Base-by-base conservation (phyloP, 2,113 vertebrate genomes). In the Rhinopithecus roxellana region DNA sequence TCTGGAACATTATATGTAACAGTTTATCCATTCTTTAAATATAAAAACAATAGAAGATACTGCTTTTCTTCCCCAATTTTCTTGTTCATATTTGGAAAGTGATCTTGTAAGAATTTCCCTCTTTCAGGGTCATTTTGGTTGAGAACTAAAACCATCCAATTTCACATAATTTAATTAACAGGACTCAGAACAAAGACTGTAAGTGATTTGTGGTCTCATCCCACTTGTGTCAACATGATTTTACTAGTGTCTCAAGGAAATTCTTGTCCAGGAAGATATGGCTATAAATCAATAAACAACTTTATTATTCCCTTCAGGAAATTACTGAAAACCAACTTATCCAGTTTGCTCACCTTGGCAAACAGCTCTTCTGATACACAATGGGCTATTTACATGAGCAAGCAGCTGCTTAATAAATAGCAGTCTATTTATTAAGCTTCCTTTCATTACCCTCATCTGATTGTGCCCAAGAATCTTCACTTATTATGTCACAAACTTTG, bases 241-340 rank as follows among this genome's bases (percentile, higher is more conserved):
- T 95, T 50, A 48, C 70, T 95, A 12, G 48, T 82, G 52, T 64
- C 87, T 90, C 32, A 90, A 77, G 59, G 89, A 81, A 84, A 84
- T 77, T 67, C 30, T 90, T 90, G 5, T 10, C 22, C 8, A 48
- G 38, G 40, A 89, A 93, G 64, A 52, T 88, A 94, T 89, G 13
- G 13, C 16, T 50, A 25, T 43, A 83, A n/a, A 50, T 72, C 72
- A 72, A 59, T n/a, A 81, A 90, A 64, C 69, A 90, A 72, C 22
- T 64, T 87, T 0, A 38, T 50, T 69, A 40, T 83, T 75, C 48
- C 12, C 18, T 79, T 75, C 57, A 79, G 10, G 57, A 93, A 80
- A 32, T 78, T 30, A 40, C 64, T 75, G 5, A 78, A 83, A 86
- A 74, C 8, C 16, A 61, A n/a, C 57, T 75, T 91, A 72, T 23